Evolutionary conservation across 1,140 invertebrate genomes (phyloP).

Genomic region (Pseudomyrmex pallidus): DNA sequence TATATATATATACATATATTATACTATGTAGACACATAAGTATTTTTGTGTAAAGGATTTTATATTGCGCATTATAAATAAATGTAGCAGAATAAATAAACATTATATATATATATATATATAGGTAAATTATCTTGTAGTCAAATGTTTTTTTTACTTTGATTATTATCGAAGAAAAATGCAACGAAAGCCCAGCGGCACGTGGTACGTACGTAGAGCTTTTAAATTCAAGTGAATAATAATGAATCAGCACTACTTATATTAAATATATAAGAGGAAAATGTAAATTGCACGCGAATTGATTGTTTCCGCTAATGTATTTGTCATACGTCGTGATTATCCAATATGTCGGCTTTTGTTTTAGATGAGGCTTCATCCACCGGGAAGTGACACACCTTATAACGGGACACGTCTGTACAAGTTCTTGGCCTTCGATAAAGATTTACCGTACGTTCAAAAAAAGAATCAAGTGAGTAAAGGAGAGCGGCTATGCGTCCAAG

Average conservation of each 20-base stretch:
- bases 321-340: neutral
- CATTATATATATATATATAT: too few relatives aligned
- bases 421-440: slow-evolving; percentile 84
- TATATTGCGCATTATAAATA: too few relatives aligned
- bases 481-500: slow-evolving; percentile 18
- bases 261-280: neutral
- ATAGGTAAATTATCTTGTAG: too few relatives aligned
- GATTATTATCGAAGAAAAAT: neutral
- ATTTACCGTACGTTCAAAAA: slow-evolving; percentile 62
- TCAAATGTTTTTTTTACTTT: too few relatives aligned
- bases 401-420: slow-evolving; percentile 84
- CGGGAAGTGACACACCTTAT: slow-evolving; percentile 86
- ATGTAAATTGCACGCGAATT: slow-evolving; percentile 28
- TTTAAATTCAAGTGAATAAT: slow-evolving; percentile 26
- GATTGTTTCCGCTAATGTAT: slow-evolving; percentile 15
- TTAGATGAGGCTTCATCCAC: slow-evolving; percentile 88
- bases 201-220: slow-evolving; percentile 26
- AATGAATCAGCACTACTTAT: neutral
- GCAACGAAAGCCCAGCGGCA: neutral
- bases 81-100: too few relatives aligned
- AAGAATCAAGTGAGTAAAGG: slow-evolving; percentile 62
- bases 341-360: slow-evolving; percentile 72
- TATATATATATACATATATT: too few relatives aligned
- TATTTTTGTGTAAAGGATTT: too few relatives aligned
- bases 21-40: too few relatives aligned